A percentile compares a stretch with the other conserved stretches of the same genome.
These are phyloP conservation scores for Eutrigla gurnardus DNA, from an alignment of 2,797 vertebrate genomes.

Conservation along the genomic window DNA sequence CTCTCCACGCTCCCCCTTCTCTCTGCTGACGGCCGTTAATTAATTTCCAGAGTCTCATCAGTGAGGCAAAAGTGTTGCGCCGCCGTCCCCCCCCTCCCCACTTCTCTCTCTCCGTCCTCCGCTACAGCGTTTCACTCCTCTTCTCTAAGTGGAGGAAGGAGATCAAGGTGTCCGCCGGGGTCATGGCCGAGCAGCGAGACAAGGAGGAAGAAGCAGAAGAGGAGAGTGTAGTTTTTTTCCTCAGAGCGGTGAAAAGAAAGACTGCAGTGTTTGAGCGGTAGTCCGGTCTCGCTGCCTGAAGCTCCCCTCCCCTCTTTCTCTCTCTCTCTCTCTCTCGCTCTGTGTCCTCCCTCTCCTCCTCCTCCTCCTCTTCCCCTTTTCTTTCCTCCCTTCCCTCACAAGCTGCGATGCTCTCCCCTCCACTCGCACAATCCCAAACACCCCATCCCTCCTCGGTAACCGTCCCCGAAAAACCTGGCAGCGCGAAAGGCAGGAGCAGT, in stretches of 20 bases:
- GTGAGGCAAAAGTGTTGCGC: conserved; percentile 65
- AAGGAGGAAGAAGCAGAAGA: conserved; percentile 29
- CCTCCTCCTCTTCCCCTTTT: conserved; percentile 39
- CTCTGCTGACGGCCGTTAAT: conserved; percentile 65
- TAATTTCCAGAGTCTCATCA: conserved; percentile 78
- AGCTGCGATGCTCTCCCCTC: conserved; percentile 54
- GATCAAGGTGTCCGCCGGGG: conserved; percentile 66
- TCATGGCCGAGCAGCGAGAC: conserved; percentile 60
- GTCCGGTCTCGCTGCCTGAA: conserved; percentile 78
- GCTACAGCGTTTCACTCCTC: conserved; percentile 53
- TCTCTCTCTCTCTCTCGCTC: conserved; percentile 16
- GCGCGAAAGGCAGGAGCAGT: conserved; percentile 68
- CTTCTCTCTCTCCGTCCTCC: conserved; percentile 53
- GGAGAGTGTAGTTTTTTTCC: conserved; percentile 65
- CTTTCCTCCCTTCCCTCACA: conserved; percentile 56
- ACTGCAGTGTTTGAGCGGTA: conserved; percentile 83
- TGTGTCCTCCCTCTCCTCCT: conserved; percentile 54
- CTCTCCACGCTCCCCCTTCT: conserved; percentile 41
- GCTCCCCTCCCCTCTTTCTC: conserved; percentile 68
- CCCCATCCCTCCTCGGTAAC: conserved; percentile 69
- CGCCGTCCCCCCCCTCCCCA: conserved; percentile 53
- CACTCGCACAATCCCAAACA: conserved; percentile 62
- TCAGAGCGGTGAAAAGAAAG: conserved; percentile 76
- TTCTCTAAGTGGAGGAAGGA: conserved; percentile 69
- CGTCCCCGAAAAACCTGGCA: conserved; percentile 72